Evolutionary conservation across 1,140 invertebrate species (phyloP), one percentile per base, ranked within the genome.

Genomic region (Pectinophora gossypiella): DNA sequence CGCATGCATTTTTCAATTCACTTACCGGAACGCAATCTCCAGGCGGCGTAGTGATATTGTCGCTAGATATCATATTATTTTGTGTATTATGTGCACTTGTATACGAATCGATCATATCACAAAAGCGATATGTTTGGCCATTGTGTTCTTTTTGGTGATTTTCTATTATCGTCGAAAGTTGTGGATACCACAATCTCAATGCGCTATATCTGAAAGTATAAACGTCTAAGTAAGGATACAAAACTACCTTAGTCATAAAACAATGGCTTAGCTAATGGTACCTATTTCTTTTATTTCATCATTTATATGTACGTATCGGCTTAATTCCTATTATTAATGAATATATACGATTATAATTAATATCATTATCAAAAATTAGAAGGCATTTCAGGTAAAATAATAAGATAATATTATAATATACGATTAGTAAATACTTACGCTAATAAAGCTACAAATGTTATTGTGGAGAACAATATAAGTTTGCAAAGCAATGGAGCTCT

Each of bases 101-200:
- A n/a, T n/a, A n/a, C n/a, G 66, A 59, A 7, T 64, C 63, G 7
- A 81, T 67, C 74, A 81, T 81, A 0, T 54, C 48, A 47, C 77
- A 81, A 42, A 81, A 81, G 10, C 47, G 44, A 0, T 61, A 56
- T 0, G 62, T 61, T 0, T 68, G 21, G 0, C 44, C 42, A 5
- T 66, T 65, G 32, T 75, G 53, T 9, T 61, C 57, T 22, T 56
- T 61, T 2, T 66, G 38, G 20, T 72, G 72, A 32, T 72, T 69
- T 45, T 78, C 77, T 6, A 81, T 53, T 2, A 75, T 76, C n/a
- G 77, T 78, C 13, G 75, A 81, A 2, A 81, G 13, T 52, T 81
- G 77, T 12, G 77, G 77, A 36, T 61, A 81, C 77, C 77, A 81
- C 13, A 81, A 53, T 19, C 75, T 62, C 16, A 78, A 40, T 9